Conservation (phyloP, 2,888 invertebrate species). For the Ormyrus pomaceus region DNA sequence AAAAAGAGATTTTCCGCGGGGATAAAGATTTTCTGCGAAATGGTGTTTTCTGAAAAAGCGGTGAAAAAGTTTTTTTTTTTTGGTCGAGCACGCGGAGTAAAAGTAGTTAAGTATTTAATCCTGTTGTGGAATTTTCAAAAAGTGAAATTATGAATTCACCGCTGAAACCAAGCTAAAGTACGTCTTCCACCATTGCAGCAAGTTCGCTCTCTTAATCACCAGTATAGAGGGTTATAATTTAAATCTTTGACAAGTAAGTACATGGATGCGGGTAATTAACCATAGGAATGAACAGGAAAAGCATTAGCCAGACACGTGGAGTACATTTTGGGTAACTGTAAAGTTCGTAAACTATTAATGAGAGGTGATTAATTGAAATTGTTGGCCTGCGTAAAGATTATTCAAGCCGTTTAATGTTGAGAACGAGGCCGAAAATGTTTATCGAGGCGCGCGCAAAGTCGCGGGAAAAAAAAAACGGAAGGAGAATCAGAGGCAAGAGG, state of each 20-base stretch:
- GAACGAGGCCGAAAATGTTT: too few species aligned
- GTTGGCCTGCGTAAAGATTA: too few species aligned
- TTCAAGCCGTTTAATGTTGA: too few species aligned
- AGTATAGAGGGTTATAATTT: slow-evolving; percentile 32
- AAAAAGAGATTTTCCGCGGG: too few species aligned
- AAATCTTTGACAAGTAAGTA: slow-evolving; percentile 36
- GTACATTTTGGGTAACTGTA: background rate
- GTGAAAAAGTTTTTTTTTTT: too few species aligned
- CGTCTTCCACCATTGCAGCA: slow-evolving; percentile 26
- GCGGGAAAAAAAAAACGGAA: background rate
- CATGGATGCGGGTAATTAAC: slow-evolving; percentile 36
- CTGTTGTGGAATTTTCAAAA: too few species aligned
- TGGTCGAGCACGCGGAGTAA: too few species aligned
- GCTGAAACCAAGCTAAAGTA: slow-evolving; percentile 34
- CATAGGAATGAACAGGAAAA: slow-evolving; percentile 16
- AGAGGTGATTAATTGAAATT: too few species aligned
- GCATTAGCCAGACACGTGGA: slow-evolving; percentile 20
- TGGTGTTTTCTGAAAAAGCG: too few species aligned
- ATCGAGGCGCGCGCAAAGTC: background rate
- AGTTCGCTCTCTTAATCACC: slow-evolving; percentile 38
- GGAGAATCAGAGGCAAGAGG: background rate
- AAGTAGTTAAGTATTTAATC: too few species aligned
- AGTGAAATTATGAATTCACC: background rate
- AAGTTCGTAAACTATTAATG: background rate
- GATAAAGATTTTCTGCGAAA: too few species aligned